Conservation (phyloP, 2,888 invertebrate genomes). For the Drymonia ruficornis region DNA sequence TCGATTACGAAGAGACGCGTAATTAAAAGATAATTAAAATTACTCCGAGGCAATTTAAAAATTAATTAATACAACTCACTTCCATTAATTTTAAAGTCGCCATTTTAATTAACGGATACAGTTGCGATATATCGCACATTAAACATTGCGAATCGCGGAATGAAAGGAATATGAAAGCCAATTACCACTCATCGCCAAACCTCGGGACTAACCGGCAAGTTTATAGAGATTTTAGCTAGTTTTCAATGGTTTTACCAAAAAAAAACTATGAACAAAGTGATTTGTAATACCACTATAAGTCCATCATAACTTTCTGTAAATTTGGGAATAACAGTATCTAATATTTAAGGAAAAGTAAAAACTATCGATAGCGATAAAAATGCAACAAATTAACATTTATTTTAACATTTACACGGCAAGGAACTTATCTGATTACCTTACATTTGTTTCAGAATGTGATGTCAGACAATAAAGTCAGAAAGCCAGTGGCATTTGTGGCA, state of each 20-base stretch:
- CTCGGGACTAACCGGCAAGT: too few relatives aligned
- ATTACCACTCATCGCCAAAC: too few relatives aligned
- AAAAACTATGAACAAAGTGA: too few relatives aligned
- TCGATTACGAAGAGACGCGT: neutral
- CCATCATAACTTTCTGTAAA: too few relatives aligned
- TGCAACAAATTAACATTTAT: too few relatives aligned
- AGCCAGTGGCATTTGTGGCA: neutral
- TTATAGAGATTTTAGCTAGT: too few relatives aligned
- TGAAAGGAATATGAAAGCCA: neutral
- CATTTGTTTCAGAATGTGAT: neutral
- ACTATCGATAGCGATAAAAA: too few relatives aligned
- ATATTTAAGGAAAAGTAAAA: too few relatives aligned
- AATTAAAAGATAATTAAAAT: constrained; percentile 1
- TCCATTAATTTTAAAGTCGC: neutral
- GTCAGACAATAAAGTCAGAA: neutral
- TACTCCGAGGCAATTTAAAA: neutral
- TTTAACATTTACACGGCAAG: too few relatives aligned
- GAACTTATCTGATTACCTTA: neutral
- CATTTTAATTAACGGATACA: neutral
- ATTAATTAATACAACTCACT: neutral
- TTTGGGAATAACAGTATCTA: too few relatives aligned
- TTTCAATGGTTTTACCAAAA: too few relatives aligned
- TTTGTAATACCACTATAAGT: too few relatives aligned
- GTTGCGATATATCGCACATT: neutral
- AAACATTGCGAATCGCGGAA: neutral